Base-by-base conservation (phyloP, 92 coral and sea anemone genomes). In the Galaxea fascicularis region DNA sequence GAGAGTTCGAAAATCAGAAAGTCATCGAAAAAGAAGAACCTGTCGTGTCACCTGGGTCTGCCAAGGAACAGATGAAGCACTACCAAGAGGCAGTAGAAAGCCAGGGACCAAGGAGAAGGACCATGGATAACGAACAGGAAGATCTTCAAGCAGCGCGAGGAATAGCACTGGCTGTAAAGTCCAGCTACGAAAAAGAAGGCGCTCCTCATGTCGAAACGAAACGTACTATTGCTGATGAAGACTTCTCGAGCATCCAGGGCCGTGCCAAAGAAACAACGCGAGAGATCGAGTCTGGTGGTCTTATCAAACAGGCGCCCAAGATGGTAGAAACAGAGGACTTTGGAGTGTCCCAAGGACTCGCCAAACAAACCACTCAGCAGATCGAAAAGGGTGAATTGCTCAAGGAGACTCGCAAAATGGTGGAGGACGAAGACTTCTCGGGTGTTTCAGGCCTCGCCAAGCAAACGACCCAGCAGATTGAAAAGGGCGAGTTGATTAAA, bases 361-460 rank as follows among this genome's bases (percentile, higher is more conserved):
- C 95, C 12, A 83, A 82, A 29, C 85, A 90, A 53, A 89, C 90
- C 54, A 86, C 84, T 15, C 87, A 84, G 58, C 83, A 83, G 76
- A 83, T 91, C n/a, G 97, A 91, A 77, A 89, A 93, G 45, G 98
- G 95, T 11, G 90, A 91, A 28, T 78, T 88, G 22, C 77, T 86
- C 45, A 85, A 60, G 63, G 87, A 87, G 80, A 76, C 95, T 8
- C 93, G 30, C 18, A 94, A 94, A 72, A 79, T 90, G 63, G 86
- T 92, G 15, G 98, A 92, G 57, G 93, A 86, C 4, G 98, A 94
- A 69, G 96, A 93, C 49, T 77, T 93, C 27, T 52, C 86, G 0
- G 73, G 56, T 65, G 71, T 89, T 4, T 80, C 86, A 39, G 93
- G 88, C 3, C 73, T 90, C 1, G 92, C 98, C 14, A 88, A 88